Evolutionary conservation across 2,113 vertebrate species (phyloP).

Genomic region (Ornithorhynchus anatinus): DNA sequence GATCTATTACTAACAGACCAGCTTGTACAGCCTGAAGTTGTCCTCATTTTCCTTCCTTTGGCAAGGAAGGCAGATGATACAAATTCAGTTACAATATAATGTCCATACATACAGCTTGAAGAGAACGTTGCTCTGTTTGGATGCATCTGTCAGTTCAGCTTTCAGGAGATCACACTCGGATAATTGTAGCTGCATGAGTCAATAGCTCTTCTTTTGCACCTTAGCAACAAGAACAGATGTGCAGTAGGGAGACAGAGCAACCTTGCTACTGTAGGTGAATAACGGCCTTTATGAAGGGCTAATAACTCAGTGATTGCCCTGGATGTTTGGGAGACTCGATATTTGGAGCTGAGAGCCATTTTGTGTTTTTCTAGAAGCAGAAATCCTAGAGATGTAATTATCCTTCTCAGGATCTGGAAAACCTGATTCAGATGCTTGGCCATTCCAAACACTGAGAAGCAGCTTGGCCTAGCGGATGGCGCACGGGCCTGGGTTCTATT

Average conservation of each 20-base stretch:
- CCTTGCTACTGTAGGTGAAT: not conserved
- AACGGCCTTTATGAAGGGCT: too few species aligned
- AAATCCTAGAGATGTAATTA: too few species aligned
- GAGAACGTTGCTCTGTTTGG: not conserved
- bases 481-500: too few species aligned
- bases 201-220: not conserved
- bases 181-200: not conserved
- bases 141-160: not conserved
- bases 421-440: too few species aligned
- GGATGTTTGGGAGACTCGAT: too few species aligned
- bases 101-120: rapidly evolving
- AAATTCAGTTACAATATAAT: not conserved
- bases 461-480: too few species aligned
- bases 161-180: not conserved
- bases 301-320: too few species aligned
- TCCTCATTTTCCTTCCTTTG: rapidly evolving
- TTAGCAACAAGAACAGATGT: not conserved
- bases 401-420: too few species aligned
- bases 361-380: too few species aligned
- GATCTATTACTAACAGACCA: not conserved
- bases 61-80: not conserved
- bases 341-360: too few species aligned
- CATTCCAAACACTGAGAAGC: too few species aligned
- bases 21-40: not conserved
- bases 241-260: not conserved